Evolutionary conservation across 2,888 invertebrate species (phyloP), one percentile per base, ranked within the genome.

Genomic region (Cantharis lateralis): DNA sequence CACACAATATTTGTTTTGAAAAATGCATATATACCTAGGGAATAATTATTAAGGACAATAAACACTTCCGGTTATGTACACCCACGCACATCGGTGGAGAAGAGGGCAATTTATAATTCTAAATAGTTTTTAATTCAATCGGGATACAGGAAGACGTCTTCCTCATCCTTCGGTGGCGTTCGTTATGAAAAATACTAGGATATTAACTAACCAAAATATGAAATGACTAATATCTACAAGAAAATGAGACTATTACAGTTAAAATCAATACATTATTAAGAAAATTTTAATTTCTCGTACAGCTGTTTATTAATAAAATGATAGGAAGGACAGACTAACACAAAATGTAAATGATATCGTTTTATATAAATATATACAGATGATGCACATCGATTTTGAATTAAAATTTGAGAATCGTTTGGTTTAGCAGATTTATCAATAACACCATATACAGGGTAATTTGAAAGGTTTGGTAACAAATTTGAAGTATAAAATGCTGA

Each of bases 61-160:
- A 48, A 48, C 64, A 63, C 18, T 63, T 63, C 18, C 18, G 18
- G 64, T 10, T 20, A 9, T 66, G 20, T 18, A n/a, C 28, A 69
- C 69, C 69, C 69, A 69, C 28, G 15, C 26, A 71, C 24, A 75
- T 66, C 62, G n/a, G 48, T 64, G 20, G 16, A 15, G 28, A 70
- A 26, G 68, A 64, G 74, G 70, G 64, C 48, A 63, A 16, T 62
- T 64, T 64, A 28, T 32, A 64, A 63, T 71, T 64, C 28, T 18
- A 71, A 61, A 75, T 76, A 78, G 80, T 82, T 82, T 81, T 81
- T 79, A 83, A 82, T 83, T 84, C 82, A 84, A 81, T 84, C 80
- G 79, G 78, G 79, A 80, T 82, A 83, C 82, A 83, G 84, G 84
- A 84, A 83, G 82, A 24, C 63, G 24, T 18, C 64, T 18, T 66